These are phyloP conservation scores for Thunnus albacares DNA, from an alignment of 2,797 vertebrate species.

Conservation along the genomic window DNA sequence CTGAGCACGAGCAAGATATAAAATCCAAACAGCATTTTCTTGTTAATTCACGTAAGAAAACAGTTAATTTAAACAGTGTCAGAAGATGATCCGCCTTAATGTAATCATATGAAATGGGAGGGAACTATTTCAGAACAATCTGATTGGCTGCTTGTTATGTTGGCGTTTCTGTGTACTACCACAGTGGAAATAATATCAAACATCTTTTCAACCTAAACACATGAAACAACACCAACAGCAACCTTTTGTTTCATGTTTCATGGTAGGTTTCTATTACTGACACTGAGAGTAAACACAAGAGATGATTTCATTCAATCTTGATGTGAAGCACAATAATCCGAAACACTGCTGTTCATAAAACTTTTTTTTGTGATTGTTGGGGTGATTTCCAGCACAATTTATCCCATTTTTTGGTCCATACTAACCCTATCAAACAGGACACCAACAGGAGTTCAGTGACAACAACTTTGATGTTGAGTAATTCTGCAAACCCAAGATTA, in stretches of 20 bases:
- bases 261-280: neutral
- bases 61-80: neutral
- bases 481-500: too few relatives aligned
- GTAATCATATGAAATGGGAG: conserved; percentile 38
- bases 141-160: conserved; percentile 42
- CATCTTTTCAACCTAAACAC: conserved; percentile 4
- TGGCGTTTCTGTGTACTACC: neutral
- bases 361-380: too few relatives aligned
- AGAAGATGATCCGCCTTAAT: conserved; percentile 1
- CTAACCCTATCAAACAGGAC: too few relatives aligned
- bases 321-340: neutral
- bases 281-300: neutral
- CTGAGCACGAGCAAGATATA: conserved; percentile 19
- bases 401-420: too few relatives aligned
- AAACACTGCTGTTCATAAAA: too few relatives aligned
- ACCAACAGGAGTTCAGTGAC: too few relatives aligned
- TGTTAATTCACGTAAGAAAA: neutral
- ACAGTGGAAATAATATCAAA: conserved; percentile 33
- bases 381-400: too few relatives aligned
- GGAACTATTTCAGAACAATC: neutral
- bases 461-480: too few relatives aligned
- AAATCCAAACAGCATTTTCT: conserved; percentile 35
- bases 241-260: neutral
- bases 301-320: too few relatives aligned
- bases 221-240: conserved; percentile 9